Conservation (phyloP, 1,140 invertebrate species). For the Leguminivora glycinivorella region DNA sequence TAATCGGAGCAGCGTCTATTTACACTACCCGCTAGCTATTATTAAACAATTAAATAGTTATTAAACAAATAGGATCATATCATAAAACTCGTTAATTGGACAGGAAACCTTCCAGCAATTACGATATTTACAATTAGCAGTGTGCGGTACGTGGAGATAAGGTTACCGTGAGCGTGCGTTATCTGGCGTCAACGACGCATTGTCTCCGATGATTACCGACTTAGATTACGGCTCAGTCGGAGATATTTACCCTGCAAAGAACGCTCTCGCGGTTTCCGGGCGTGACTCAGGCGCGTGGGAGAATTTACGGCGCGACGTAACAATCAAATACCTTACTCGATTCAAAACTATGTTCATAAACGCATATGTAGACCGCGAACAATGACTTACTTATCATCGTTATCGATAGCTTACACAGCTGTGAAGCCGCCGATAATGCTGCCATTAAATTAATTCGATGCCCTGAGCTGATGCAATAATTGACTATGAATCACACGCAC, state of each 20-base stretch:
- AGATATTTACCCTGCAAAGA: slow-evolving; percentile 28
- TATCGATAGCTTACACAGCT: slow-evolving; percentile 69
- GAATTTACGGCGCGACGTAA: slow-evolving; percentile 32
- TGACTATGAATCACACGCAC: slow-evolving; percentile 53
- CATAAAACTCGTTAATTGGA: slow-evolving; percentile 13
- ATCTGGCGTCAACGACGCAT: slow-evolving; percentile 16
- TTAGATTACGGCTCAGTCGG: slow-evolving; percentile 10
- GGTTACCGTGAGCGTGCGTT: slow-evolving; percentile 5
- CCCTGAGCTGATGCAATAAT: slow-evolving; percentile 57
- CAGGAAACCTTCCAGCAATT: slow-evolving; percentile 8
- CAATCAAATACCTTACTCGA: slow-evolving; percentile 18
- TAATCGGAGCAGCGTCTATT: slow-evolving; percentile 3
- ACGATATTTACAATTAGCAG: slow-evolving; percentile 19
- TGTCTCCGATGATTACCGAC: slow-evolving; percentile 18
- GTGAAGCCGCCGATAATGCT: slow-evolving; percentile 45
- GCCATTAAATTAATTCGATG: slow-evolving; percentile 64
- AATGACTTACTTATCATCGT: slow-evolving; percentile 46
- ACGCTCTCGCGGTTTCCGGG: slow-evolving; percentile 36
- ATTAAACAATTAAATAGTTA: slow-evolving; percentile 6
- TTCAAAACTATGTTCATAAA: slow-evolving; percentile 18
- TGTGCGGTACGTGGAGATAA: slow-evolving; percentile 19
- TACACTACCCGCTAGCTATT: not conserved
- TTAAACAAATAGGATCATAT: slow-evolving; percentile 7
- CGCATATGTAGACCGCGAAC: slow-evolving; percentile 33
- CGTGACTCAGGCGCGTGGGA: slow-evolving; percentile 39